A percentile compares a stretch with the other conserved stretches of the same genome.
Evolutionary conservation across 2,113 vertebrate genomes (phyloP).

Genomic region (Microcebus lehilahytsara): DNA sequence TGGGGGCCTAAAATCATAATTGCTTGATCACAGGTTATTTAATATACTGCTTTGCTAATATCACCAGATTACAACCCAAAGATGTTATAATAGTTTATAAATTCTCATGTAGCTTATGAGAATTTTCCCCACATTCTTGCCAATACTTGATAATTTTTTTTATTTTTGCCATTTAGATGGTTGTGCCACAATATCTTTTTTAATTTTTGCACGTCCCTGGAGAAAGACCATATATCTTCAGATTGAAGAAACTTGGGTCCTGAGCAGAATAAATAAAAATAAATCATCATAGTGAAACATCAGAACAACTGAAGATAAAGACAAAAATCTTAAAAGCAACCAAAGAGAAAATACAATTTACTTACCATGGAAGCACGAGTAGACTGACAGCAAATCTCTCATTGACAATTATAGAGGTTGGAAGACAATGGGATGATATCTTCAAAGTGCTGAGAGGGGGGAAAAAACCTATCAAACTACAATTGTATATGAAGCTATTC

Average conservation of each 20-base stretch:
- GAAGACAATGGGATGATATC: not conserved
- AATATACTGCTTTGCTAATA: not conserved
- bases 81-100: not conserved
- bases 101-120: not conserved
- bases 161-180: slow-evolving; percentile 36
- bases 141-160: slow-evolving; percentile 19
- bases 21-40: not conserved
- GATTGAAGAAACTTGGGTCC: slow-evolving; percentile 62
- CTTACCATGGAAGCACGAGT: slow-evolving; percentile 52
- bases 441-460: slow-evolving; percentile 25
- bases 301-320: not conserved
- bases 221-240: slow-evolving; percentile 61
- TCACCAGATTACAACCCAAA: not conserved
- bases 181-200: not conserved
- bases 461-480: slow-evolving; percentile 1
- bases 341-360: slow-evolving; percentile 27
- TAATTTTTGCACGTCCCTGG: not conserved
- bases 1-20: not conserved
- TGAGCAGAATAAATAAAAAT: slow-evolving; percentile 56
- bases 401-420: not conserved
- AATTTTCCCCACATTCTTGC: slow-evolving; percentile 8
- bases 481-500: not conserved
- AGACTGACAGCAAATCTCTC: slow-evolving; percentile 9
- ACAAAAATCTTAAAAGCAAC: not conserved
- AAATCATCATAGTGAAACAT: not conserved